Evolutionary conservation across 2,797 vertebrate species (phyloP).

Genomic region (Sebastiscus tertius): DNA sequence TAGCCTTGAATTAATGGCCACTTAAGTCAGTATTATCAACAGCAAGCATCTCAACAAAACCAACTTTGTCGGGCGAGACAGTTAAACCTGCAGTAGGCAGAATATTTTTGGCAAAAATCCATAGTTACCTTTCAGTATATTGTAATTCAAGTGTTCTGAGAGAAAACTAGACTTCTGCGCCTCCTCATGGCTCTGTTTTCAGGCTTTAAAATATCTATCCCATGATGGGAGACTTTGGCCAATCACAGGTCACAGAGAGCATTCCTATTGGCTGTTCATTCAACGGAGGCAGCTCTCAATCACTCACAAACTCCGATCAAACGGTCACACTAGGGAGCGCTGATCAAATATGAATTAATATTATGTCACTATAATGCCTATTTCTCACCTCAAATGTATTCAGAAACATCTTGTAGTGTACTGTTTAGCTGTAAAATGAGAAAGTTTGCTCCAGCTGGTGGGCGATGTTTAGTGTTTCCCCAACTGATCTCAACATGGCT

Average conservation of each 20-base stretch:
- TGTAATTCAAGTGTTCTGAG: not conserved
- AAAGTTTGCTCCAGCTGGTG: not conserved
- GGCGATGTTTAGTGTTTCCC: rapidly evolving
- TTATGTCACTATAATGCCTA: not conserved
- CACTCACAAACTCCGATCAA: too few species aligned
- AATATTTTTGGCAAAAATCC: not conserved
- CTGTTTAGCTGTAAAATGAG: not conserved
- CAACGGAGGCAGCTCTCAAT: not conserved
- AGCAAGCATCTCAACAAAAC: not conserved
- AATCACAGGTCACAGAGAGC: not conserved
- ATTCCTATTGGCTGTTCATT: not conserved
- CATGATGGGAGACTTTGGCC: not conserved
- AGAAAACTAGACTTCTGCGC: too few species aligned
- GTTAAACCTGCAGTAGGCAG: not conserved
- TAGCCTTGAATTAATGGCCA: not conserved
- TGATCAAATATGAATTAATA: not conserved
- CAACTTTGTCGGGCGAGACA: not conserved
- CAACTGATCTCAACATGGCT: too few species aligned
- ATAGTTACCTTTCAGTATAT: not conserved
- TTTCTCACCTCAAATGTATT: not conserved
- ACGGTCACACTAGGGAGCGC: not conserved
- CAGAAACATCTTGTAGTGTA: too few species aligned
- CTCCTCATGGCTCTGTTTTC: too few species aligned
- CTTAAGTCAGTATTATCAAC: not conserved
- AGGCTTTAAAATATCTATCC: not conserved